Evolutionary conservation across 1,140 invertebrate species (phyloP).

Genomic region (Procambarus virginalis): DNA sequence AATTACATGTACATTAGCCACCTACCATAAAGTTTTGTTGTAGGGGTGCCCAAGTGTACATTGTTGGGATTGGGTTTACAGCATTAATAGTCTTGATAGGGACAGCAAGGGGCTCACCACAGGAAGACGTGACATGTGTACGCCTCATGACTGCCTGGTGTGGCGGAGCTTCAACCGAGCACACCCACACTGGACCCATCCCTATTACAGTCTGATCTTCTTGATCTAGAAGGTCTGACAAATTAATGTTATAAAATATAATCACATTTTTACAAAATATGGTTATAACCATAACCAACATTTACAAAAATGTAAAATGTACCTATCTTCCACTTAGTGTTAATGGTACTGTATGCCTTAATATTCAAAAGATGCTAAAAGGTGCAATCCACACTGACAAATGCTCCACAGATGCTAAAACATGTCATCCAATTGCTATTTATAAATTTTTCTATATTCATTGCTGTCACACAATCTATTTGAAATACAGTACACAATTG

Average conservation of each 20-base stretch:
- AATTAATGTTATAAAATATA: neutral
- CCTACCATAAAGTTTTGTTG: constrained; percentile 97
- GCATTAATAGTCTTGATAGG: constrained; percentile 88
- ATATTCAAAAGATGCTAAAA: too few relatives aligned
- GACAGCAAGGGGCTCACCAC: constrained; percentile 71
- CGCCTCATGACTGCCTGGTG: constrained; percentile 70
- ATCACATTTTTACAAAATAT: too few relatives aligned
- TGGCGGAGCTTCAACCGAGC: constrained; percentile 69
- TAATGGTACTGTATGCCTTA: too few relatives aligned
- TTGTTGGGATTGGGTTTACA: constrained; percentile 93
- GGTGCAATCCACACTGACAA: too few relatives aligned
- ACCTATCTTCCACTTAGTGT: too few relatives aligned
- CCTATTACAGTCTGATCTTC: constrained; percentile 57
- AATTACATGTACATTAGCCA: neutral
- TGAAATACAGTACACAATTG: too few relatives aligned
- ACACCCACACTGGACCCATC: constrained; percentile 69
- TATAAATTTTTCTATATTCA: too few relatives aligned
- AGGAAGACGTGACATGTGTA: constrained; percentile 63
- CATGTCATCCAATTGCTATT: too few relatives aligned
- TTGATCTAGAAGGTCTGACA: constrained; percentile 56
- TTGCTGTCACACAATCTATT: too few relatives aligned
- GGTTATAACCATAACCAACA: too few relatives aligned
- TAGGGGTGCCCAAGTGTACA: constrained; percentile 98
- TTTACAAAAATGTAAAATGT: too few relatives aligned
- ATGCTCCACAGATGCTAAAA: too few relatives aligned